Evolutionary conservation across 2,888 invertebrate species (phyloP).

Genomic region (Acanthosoma haemorrhoidale): DNA sequence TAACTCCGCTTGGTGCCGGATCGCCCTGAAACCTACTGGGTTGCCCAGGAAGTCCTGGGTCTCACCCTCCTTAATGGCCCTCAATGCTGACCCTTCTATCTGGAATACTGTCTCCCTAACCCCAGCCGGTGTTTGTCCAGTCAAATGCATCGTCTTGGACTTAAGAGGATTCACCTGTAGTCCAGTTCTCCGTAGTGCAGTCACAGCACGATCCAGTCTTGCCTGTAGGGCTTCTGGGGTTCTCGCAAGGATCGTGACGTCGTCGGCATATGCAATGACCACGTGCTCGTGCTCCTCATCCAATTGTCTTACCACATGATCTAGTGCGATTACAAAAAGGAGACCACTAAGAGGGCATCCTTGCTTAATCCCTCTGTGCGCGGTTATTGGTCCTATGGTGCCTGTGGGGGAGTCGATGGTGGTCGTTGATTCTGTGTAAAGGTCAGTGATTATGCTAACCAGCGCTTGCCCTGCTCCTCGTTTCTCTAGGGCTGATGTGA

Average conservation of each 20-base stretch:
- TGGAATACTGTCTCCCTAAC: neutral
- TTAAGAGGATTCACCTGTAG: neutral
- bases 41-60: slow-evolving; percentile 7
- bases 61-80: slow-evolving; percentile 1
- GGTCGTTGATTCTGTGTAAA: slow-evolving; percentile 16
- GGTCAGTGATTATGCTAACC: neutral
- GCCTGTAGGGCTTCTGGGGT: neutral
- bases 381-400: neutral
- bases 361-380: slow-evolving; percentile 18
- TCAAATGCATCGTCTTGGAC: slow-evolving; percentile 11
- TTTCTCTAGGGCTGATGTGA: neutral
- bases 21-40: slow-evolving; percentile 23
- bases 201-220: neutral
- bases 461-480: slow-evolving; percentile 13
- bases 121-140: no score
- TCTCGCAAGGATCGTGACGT: no score
- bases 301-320: neutral
- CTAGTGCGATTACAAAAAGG: no score
- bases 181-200: neutral
- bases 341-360: slow-evolving; percentile 28
- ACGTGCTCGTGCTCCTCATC: neutral
- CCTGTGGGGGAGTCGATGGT: neutral
- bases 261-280: no score
- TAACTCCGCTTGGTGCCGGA: neutral
- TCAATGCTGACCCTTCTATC: neutral